Evolutionary conservation across 2,113 vertebrate species (phyloP).

Genomic region (Hemibagrus wyckioides): DNA sequence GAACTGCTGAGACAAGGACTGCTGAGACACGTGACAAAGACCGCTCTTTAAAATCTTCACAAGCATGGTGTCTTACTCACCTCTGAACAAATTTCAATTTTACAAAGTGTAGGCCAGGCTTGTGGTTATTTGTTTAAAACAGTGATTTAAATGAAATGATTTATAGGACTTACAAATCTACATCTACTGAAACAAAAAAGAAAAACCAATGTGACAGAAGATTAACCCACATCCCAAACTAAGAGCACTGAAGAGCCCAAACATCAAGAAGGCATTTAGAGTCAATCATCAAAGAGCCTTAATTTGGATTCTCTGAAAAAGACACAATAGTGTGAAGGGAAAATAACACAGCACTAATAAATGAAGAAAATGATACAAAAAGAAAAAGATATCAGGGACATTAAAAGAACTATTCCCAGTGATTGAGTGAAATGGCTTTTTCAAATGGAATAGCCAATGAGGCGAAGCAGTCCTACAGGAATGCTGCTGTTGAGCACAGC

Average conservation of each 20-base stretch:
- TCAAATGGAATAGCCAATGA: slow-evolving; percentile 75
- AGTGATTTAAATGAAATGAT: not conserved
- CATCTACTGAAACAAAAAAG: not conserved
- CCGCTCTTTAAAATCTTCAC: not conserved
- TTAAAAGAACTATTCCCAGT: slow-evolving; percentile 62
- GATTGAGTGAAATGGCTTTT: slow-evolving; percentile 60
- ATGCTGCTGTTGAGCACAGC: slow-evolving; percentile 64
- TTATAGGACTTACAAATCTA: not conserved
- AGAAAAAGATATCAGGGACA: slow-evolving; percentile 67
- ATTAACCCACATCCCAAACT: slow-evolving; percentile 36
- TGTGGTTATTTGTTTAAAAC: not conserved
- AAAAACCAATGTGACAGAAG: not conserved
- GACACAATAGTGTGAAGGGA: slow-evolving; percentile 42
- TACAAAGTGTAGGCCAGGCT: not conserved
- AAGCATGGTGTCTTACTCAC: not conserved
- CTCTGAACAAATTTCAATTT: not conserved
- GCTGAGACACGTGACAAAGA: not conserved
- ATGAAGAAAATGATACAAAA: slow-evolving; percentile 70
- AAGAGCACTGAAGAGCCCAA: slow-evolving; percentile 18
- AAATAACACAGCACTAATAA: slow-evolving; percentile 75
- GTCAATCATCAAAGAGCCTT: slow-evolving; percentile 64
- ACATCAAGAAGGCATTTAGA: slow-evolving; percentile 41
- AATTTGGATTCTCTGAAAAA: slow-evolving; percentile 60
- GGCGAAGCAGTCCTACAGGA: slow-evolving; percentile 66
- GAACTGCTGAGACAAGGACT: not conserved